These are phyloP conservation scores for Poeciliopsis turneri DNA, from an alignment of 2,797 vertebrate genomes.

Conservation along the genomic window DNA sequence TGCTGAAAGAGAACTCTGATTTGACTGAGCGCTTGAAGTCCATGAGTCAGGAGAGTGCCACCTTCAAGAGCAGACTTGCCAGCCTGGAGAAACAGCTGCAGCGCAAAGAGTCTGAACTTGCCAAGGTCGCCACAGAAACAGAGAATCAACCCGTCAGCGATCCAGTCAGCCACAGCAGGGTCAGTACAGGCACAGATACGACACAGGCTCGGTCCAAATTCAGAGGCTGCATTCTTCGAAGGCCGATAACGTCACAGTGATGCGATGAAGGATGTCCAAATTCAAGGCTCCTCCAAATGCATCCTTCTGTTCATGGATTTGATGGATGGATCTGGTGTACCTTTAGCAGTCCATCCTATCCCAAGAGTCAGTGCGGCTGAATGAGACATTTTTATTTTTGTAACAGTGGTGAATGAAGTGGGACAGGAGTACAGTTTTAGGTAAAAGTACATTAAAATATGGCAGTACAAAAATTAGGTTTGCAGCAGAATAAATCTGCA, in stretches of 20 bases:
- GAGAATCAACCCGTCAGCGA: slow-evolving; percentile 80
- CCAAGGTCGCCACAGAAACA: slow-evolving; percentile 60
- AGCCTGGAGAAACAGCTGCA: slow-evolving; percentile 77
- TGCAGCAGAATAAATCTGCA: neutral
- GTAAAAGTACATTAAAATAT: neutral
- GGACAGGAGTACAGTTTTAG: neutral
- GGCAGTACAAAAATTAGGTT: no score
- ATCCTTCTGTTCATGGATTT: neutral
- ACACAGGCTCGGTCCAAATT: neutral
- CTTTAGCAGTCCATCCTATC: neutral
- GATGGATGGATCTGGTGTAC: neutral
- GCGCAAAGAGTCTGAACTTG: slow-evolving; percentile 74
- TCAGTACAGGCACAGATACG: slow-evolving; percentile 53
- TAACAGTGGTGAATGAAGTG: neutral
- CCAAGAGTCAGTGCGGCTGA: neutral
- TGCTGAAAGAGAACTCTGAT: slow-evolving; percentile 83
- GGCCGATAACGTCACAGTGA: no score
- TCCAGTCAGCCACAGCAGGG: slow-evolving; percentile 77
- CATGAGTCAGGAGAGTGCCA: slow-evolving; percentile 78
- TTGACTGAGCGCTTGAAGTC: slow-evolving; percentile 73
- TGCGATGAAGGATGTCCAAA: neutral
- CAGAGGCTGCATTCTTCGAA: neutral
- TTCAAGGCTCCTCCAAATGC: neutral
- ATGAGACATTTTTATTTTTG: neutral
- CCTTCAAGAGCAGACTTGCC: slow-evolving; percentile 74